phyloP scores from a whole-genome alignment of 1,140 invertebrate genomes.

The Zophobas morio region DNA sequence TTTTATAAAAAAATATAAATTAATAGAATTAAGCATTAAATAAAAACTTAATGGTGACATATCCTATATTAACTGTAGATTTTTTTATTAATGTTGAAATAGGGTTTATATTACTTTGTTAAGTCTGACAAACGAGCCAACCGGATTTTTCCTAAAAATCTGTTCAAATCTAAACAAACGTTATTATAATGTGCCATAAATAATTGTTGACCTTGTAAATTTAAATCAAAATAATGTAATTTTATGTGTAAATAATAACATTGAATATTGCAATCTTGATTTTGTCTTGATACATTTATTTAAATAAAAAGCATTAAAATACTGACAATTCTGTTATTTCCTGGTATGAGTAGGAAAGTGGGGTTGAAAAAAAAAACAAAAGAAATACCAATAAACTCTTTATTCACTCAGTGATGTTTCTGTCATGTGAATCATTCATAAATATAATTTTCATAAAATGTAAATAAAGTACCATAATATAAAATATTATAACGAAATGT shows the following conservation, averaged over 20 bases:
- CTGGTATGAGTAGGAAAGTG: too few species aligned
- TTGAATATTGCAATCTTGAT: conserved; percentile 10
- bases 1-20: conserved; percentile 35
- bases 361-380: background rate
- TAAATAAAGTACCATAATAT: conserved; percentile 60
- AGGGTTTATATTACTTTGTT: conserved; percentile 37
- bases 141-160: conserved; percentile 21
- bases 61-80: conserved; percentile 41
- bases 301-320: conserved; percentile 31
- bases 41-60: conserved; percentile 41
- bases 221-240: conserved; percentile 32
- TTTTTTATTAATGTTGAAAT: conserved; percentile 46
- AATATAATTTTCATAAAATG: conserved; percentile 56
- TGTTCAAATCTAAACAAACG: conserved; percentile 31
- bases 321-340: background rate
- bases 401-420: conserved; percentile 62
- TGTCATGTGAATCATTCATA: conserved; percentile 58
- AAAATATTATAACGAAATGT: conserved; percentile 60
- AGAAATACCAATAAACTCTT: conserved; percentile 50
- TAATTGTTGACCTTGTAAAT: conserved; percentile 46
- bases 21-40: conserved; percentile 35
- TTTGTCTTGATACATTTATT: conserved; percentile 25
- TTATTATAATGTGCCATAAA: conserved; percentile 43
- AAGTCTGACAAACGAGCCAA: conserved; percentile 28
- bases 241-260: conserved; percentile 33